Evolutionary conservation across 2,113 vertebrate genomes (phyloP).

Genomic region (Cisticola juncidis): DNA sequence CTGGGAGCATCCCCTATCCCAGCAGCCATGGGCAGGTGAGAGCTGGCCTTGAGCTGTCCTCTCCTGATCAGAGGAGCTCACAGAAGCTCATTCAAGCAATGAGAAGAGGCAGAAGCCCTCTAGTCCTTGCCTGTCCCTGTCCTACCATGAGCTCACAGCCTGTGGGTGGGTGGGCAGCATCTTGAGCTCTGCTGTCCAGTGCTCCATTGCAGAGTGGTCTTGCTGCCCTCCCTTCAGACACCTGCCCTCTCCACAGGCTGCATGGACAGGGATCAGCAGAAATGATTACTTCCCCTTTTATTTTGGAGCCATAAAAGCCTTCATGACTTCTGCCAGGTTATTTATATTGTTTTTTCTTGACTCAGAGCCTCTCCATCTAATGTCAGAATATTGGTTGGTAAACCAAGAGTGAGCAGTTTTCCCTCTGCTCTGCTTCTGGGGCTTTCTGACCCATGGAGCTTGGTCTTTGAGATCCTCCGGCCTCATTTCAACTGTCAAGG

Average conservation of each 20-base stretch:
- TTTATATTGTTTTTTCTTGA: not conserved
- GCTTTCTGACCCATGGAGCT: not conserved
- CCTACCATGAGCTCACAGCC: not conserved
- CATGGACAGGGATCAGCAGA: not conserved
- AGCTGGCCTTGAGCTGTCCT: not conserved
- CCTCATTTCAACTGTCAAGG: not conserved
- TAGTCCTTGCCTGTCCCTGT: not conserved
- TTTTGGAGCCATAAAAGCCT: not conserved
- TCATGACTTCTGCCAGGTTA: not conserved
- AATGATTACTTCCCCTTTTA: not conserved
- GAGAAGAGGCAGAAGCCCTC: not conserved
- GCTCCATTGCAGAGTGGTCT: not conserved
- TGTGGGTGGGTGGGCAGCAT: not conserved
- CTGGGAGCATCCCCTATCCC: not conserved
- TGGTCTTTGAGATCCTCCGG: not conserved
- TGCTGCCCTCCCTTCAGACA: not conserved
- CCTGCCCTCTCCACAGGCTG: not conserved
- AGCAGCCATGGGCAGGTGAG: not conserved
- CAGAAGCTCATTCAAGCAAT: not conserved
- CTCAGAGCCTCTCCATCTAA: not conserved
- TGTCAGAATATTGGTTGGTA: not conserved
- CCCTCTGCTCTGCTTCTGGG: not conserved
- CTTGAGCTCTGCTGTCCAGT: accelerated
- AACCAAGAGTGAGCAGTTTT: not conserved
- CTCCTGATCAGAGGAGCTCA: not conserved